Evolutionary conservation across 2,888 invertebrate species (phyloP), one percentile per base, ranked within the genome.

Genomic region (Cryptocheilus praepositus): DNA sequence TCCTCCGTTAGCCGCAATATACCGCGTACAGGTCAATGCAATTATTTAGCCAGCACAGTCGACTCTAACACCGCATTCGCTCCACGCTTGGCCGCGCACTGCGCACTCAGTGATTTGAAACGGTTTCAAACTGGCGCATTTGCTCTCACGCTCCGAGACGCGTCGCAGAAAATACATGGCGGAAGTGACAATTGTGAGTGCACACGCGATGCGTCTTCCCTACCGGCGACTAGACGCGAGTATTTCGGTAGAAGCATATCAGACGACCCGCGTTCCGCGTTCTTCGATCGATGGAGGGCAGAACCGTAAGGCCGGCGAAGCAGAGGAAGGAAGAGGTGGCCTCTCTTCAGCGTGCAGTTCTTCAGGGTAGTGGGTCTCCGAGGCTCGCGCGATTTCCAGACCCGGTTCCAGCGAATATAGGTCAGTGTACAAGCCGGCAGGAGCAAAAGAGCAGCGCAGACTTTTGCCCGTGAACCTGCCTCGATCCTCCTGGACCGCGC

Each of bases 351-450:
- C 45, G 55, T 53, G 51, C 49, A 61, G 67, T 71, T 81, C 80
- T 80, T 74, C 73, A 74, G 81, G 82, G 79, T 81, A 84, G 83
- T 83, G 74, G 82, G 83, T 81, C 83, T 83, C 70, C 64, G 75
- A 64, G 49, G 69, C 73, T 76, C 68, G 72, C 52, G 53, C 55
- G 69, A 43, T 74, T 79, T 76, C 77, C 81, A 84, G 81, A 87
- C 86, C 86, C 83, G 86, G 84, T 86, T 85, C 82, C 79, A 79
- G 71, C 77, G 83, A 87, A 88, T 87, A 87, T 88, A 88, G 87
- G 87, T 87, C 87, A 87, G 87, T 88, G 83, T 86, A 83, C 83
- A 86, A 87, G 84, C 79, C 82, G 80, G 82, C 83, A 84, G 83
- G 82, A 86, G 86, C 82, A 85, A 83, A 85, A 83, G 83, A 83